Evolutionary conservation across 2,797 vertebrate genomes (phyloP).

Genomic region (Coluber constrictor): DNA sequence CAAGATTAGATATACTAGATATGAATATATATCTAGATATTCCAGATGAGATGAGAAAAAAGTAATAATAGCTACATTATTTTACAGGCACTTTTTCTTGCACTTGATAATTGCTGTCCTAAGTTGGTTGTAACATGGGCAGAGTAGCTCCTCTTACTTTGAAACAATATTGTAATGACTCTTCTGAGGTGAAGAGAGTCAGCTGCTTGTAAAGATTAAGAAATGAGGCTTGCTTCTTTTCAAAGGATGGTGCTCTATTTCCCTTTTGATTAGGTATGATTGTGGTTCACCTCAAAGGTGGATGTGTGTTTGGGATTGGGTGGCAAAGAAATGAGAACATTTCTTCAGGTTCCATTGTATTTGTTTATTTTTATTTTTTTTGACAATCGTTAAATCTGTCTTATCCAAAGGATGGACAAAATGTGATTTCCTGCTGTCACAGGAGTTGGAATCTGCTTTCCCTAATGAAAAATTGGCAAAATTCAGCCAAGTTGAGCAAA

Average conservation of each 20-base stretch:
- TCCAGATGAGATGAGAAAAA: background rate
- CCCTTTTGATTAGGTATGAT: background rate
- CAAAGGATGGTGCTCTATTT: background rate
- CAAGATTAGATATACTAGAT: background rate
- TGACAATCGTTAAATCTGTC: slow-evolving; percentile 9
- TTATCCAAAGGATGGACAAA: background rate
- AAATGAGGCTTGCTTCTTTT: background rate
- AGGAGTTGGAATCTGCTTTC: background rate
- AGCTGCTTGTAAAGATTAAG: background rate
- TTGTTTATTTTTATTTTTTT: background rate
- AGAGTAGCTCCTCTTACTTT: background rate
- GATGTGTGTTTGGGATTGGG: background rate
- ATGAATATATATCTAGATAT: background rate
- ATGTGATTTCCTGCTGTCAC: background rate
- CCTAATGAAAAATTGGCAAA: background rate
- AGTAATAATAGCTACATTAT: background rate
- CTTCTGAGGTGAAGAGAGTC: background rate
- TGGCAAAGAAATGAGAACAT: background rate
- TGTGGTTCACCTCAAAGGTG: background rate
- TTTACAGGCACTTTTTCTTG: background rate
- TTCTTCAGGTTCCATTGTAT: background rate
- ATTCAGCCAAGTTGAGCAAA: background rate
- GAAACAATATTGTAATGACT: background rate
- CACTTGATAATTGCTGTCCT: background rate
- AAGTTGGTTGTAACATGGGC: background rate